phyloP scores from a whole-genome alignment of 2,113 vertebrate species.

The Chloroceryle aenea region DNA sequence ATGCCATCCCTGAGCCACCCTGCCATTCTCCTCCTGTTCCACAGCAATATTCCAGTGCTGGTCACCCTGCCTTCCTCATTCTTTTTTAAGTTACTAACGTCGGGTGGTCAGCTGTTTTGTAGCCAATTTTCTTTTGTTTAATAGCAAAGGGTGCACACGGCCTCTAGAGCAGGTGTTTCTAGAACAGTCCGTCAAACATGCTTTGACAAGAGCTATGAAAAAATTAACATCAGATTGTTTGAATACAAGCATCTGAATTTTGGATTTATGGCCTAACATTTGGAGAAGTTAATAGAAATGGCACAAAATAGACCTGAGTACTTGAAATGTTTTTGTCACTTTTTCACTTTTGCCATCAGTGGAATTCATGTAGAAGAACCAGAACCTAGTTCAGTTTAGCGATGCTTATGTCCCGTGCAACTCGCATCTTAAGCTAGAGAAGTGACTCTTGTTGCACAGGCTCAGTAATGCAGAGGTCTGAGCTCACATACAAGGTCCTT shows the following conservation, averaged over 20 bases:
- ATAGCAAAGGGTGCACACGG: neutral
- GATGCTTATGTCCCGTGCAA: neutral
- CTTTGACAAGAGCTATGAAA: neutral
- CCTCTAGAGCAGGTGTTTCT: neutral
- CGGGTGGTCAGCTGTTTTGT: neutral
- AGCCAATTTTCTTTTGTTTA: neutral
- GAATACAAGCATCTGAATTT: neutral
- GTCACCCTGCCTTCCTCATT: neutral
- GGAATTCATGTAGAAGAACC: neutral
- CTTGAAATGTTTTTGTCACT: neutral
- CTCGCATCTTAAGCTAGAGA: neutral
- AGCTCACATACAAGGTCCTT: neutral
- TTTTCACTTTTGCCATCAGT: neutral
- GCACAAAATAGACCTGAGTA: neutral
- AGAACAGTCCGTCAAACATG: neutral
- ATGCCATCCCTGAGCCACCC: neutral
- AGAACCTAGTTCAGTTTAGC: neutral
- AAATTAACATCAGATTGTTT: neutral
- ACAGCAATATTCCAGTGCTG: fast-evolving
- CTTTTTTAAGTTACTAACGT: neutral
- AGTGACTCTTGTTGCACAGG: neutral
- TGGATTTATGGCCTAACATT: neutral
- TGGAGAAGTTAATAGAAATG: neutral
- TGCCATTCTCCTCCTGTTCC: neutral
- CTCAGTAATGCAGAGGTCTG: neutral